Conservation (phyloP, 1,140 invertebrate genomes). For the Bactericera cockerelli region DNA sequence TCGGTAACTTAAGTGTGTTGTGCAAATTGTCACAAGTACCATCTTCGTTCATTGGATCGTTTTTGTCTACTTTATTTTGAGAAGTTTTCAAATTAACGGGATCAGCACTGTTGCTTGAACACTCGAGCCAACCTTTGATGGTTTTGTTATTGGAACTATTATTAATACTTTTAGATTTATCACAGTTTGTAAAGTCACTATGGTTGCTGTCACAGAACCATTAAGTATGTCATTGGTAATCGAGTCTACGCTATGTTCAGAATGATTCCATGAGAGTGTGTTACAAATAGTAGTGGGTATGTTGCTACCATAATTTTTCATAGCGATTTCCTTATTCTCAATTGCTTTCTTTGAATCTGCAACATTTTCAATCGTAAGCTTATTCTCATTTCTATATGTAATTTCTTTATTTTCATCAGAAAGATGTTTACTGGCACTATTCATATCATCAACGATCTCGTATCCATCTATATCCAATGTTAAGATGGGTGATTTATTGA, state of each 20-base stretch:
- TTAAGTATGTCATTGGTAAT: neutral
- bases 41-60: neutral
- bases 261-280: neutral
- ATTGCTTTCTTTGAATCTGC: too few species aligned
- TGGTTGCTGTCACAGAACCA: conserved; percentile 10
- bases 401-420: neutral
- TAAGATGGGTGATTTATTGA: conserved; percentile 1
- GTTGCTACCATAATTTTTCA: too few species aligned
- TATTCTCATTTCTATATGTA: neutral
- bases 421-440: too few species aligned
- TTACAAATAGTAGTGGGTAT: neutral
- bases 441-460: neutral
- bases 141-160: neutral
- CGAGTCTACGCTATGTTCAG: neutral
- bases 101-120: conserved; percentile 6
- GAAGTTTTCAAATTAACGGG: conserved; percentile 1
- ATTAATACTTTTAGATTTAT: conserved; percentile 10
- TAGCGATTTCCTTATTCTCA: too few species aligned
- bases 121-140: conserved; percentile 5
- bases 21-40: conserved; percentile 6
- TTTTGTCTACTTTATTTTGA: conserved; percentile 2
- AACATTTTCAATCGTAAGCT: neutral
- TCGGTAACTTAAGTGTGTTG: neutral
- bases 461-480: conserved; percentile 4
- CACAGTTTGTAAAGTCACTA: conserved; percentile 7